Percentiles rank a stretch among this genome's conserved stretches.
Evolutionary conservation across 2,888 invertebrate species (phyloP).

Genomic region (Cryptocephalus moraei): DNA sequence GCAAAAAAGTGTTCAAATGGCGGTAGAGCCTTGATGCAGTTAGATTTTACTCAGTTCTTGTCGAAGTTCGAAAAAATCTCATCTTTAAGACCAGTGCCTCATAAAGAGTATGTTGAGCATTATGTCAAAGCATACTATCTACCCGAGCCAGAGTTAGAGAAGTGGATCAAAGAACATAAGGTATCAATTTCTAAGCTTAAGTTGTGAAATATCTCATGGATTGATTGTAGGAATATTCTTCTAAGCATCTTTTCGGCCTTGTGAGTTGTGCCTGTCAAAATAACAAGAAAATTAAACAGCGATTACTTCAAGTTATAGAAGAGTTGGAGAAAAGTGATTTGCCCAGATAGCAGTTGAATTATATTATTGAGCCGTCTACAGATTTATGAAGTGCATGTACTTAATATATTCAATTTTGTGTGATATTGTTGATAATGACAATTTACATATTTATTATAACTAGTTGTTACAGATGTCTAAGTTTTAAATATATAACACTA

Average conservation of each 20-base stretch:
- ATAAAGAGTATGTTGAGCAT: constrained; percentile 81
- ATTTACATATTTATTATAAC: background rate
- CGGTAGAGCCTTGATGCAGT: constrained; percentile 93
- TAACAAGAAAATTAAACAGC: constrained; percentile 77
- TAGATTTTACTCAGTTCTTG: constrained; percentile 92
- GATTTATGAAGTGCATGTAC: background rate
- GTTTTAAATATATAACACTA: no score
- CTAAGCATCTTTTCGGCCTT: constrained; percentile 75
- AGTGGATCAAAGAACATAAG: constrained; percentile 76
- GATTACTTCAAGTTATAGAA: constrained; percentile 63
- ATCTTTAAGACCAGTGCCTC: constrained; percentile 72
- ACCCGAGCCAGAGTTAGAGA: constrained; percentile 77
- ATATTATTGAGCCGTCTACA: background rate
- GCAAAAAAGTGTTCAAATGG: constrained; percentile 93
- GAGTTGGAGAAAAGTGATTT: constrained; percentile 31
- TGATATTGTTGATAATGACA: constrained; percentile 13
- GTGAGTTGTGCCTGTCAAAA: constrained; percentile 81
- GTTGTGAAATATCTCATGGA: background rate
- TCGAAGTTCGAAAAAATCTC: constrained; percentile 84
- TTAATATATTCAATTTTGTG: constrained; percentile 7
- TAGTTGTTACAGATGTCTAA: no score
- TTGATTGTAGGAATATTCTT: constrained; percentile 65
- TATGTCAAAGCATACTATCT: constrained; percentile 96
- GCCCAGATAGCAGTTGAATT: constrained; percentile 16
- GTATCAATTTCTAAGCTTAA: constrained; percentile 23